These are phyloP conservation scores for Caenorhabditis uteleia DNA, from an alignment of 2,888 invertebrate genomes.

Conservation along the genomic window DNA sequence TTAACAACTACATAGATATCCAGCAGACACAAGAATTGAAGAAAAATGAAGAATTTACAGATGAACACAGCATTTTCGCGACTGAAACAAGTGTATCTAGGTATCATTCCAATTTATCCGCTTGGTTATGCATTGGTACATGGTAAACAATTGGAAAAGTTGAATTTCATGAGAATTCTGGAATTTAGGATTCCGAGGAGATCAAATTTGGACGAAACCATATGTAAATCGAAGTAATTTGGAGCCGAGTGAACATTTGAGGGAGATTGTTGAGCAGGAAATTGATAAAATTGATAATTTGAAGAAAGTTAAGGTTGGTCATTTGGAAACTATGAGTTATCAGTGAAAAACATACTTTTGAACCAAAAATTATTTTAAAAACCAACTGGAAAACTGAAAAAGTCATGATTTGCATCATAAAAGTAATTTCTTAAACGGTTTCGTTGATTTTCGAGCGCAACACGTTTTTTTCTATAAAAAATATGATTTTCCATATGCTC, in stretches of 20 bases:
- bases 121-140: slow-evolving; percentile 51
- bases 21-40: neutral
- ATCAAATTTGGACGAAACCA: slow-evolving; percentile 46
- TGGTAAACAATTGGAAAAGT: slow-evolving; percentile 14
- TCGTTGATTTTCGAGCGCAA: no score
- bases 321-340: no score
- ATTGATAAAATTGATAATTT: slow-evolving; percentile 42
- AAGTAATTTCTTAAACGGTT: no score
- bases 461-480: no score
- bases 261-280: slow-evolving; percentile 53
- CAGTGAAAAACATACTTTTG: no score
- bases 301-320: slow-evolving; percentile 44
- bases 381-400: no score
- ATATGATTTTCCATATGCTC: no score
- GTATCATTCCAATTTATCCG: slow-evolving; percentile 46
- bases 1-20: neutral
- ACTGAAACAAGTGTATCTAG: slow-evolving; percentile 43
- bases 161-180: neutral
- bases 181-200: slow-evolving; percentile 47
- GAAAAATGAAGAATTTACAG: neutral
- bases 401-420: neutral
- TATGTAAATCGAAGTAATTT: slow-evolving; percentile 43
- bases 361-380: no score
- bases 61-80: slow-evolving; percentile 18
- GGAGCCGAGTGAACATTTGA: slow-evolving; percentile 42